These are phyloP conservation scores for Dolichoris vasculosae DNA, from an alignment of 1,140 invertebrate species.

Conservation along the genomic window DNA sequence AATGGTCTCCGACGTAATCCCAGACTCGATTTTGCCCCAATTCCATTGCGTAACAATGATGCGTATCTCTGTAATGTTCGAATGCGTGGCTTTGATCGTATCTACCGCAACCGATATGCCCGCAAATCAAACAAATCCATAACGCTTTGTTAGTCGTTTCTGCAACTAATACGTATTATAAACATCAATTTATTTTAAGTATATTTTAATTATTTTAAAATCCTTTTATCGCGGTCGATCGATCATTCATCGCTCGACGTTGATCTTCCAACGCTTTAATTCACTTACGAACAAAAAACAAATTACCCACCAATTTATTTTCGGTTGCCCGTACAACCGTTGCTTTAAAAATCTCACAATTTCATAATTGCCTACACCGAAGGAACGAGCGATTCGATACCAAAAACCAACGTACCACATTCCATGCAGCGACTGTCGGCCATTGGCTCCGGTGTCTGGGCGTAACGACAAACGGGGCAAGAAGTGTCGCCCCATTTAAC, in stretches of 20 bases:
- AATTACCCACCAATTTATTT: no score
- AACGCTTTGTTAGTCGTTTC: constrained; percentile 83
- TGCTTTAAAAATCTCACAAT: no score
- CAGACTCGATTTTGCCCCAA: constrained; percentile 96
- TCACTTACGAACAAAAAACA: no score
- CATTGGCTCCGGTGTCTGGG: constrained; percentile 93
- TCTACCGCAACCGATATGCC: constrained; percentile 94
- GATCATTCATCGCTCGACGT: no score
- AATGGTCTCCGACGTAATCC: constrained; percentile 98
- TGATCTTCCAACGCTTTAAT: no score
- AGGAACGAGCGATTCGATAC: no score
- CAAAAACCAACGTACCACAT: constrained; percentile 78
- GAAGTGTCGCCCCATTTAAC: constrained; percentile 97
- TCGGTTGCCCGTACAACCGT: no score
- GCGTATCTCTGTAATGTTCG: constrained; percentile 93
- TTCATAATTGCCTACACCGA: no score
- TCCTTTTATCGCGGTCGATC: no score
- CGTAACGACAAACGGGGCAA: constrained; percentile 85
- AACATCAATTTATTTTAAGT: neutral
- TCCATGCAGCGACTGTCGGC: constrained; percentile 89
- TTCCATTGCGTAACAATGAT: constrained; percentile 98
- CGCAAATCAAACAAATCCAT: constrained; percentile 99
- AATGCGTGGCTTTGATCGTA: constrained; percentile 82
- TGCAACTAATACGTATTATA: constrained; percentile 57
- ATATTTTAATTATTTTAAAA: no score